Base-by-base conservation (phyloP, 1,140 invertebrate species). In the Pachyrhynchus sulphureomaculatus region DNA sequence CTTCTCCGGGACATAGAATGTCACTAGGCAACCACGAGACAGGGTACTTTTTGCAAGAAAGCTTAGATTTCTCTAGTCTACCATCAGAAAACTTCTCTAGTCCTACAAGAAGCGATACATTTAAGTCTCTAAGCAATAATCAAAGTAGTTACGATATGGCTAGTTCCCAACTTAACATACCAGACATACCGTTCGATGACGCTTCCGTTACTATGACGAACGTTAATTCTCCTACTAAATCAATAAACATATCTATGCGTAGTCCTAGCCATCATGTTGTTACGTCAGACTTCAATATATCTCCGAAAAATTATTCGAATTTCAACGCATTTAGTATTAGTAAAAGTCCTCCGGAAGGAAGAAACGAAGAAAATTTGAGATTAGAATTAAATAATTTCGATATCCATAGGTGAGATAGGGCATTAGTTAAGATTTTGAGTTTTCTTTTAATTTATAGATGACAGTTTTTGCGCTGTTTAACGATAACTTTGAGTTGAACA, bases 311-410 rank as follows among this genome's bases (percentile, higher is more conserved):
- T 33, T 47, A 51, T 34, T 51, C 57, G 12, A 56, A 58, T 17
- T 68, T 68, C 39, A 67, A 68, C 58, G 52, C 47, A 32, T 67
- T 67, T 45, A 65, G 67, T 32, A 62, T 62, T 18, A 62, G 59
- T 21, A 55, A 47, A n/a, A 67, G 67, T 59, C 66, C 68, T 21
- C 61, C 65, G 12, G 62, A 65, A 48, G 49, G 39, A 9, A 37
- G 48, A 32, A 61, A 66, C 29, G 57, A 44, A 20, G 42, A 59
- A 21, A 63, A 64, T 62, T 54, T 53, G 39, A 41, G 26, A 12
- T 59, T 70, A 57, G 66, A 70, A 61, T 62, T 70, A 59, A 68
- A 68, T 62, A 59, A 56, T 52, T 67, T 70, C 8, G 65, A 68
- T 49, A 55, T 60, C 21, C 61, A 57, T 55, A 70, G 68, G 67